A percentile compares a stretch with the other conserved stretches of the same genome.
Conservation (phyloP, 2,888 invertebrate genomes). For the Chalcosyrphus nemorum region DNA sequence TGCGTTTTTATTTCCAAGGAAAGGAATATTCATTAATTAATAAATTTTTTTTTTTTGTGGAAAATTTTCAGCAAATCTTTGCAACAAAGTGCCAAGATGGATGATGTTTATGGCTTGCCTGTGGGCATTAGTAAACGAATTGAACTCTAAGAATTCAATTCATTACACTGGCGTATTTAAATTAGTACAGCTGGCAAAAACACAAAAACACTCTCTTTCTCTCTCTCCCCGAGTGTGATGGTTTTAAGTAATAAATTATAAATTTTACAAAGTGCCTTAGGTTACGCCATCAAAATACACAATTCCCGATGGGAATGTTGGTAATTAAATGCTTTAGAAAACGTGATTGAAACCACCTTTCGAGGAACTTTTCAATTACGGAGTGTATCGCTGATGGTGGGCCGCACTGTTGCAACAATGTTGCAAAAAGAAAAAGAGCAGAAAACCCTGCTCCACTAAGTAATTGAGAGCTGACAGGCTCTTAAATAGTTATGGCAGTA, state of each 20-base stretch:
- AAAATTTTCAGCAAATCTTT: background rate
- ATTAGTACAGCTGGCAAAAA: background rate
- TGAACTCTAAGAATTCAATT: background rate
- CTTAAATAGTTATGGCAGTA: background rate
- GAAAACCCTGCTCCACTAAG: background rate
- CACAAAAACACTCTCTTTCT: too few relatives aligned
- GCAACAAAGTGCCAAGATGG: background rate
- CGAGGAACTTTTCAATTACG: conserved; percentile 9
- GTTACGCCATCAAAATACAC: conserved; percentile 28
- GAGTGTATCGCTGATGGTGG: background rate
- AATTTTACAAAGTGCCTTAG: background rate
- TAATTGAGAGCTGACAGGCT: conserved; percentile 38
- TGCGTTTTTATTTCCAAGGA: background rate
- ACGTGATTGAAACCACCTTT: conserved; percentile 60
- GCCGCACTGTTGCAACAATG: background rate
- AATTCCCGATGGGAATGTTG: conserved; percentile 27
- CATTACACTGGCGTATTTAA: background rate
- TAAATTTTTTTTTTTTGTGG: background rate
- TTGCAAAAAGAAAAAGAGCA: conserved; percentile 14
- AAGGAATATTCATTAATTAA: background rate
- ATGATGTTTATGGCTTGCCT: background rate
- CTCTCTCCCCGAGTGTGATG: too few relatives aligned
- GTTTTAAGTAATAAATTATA: background rate
- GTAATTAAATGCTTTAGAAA: conserved; percentile 37
- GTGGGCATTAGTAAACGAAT: background rate